These are phyloP conservation scores for Tetraneura akinire DNA, from an alignment of 1,140 invertebrate species.

Conservation along the genomic window DNA sequence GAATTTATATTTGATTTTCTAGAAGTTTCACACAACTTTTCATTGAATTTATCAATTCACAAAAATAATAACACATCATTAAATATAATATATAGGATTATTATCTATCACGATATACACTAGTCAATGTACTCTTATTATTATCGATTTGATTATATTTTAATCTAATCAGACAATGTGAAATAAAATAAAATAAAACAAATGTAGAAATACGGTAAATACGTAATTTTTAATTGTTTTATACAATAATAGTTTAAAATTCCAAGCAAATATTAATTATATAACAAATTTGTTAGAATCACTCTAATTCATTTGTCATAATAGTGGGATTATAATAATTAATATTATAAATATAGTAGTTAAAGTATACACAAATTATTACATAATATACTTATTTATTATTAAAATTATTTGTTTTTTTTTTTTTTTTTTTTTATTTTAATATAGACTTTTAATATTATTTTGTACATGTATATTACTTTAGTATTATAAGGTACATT, in stretches of 20 bases:
- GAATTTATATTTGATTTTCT: too few relatives aligned
- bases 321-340: conserved; percentile 33
- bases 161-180: too few relatives aligned
- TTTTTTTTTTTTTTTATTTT: background rate
- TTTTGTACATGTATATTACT: conserved; percentile 30
- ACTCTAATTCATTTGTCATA: conserved; percentile 33
- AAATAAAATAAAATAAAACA: background rate
- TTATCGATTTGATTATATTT: too few relatives aligned
- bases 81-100: too few relatives aligned
- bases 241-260: conserved; percentile 39
- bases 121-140: too few relatives aligned
- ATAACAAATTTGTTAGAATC: conserved; percentile 38
- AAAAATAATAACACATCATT: too few relatives aligned
- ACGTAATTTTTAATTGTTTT: conserved; percentile 35
- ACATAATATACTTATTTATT: background rate
- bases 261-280: conserved; percentile 14
- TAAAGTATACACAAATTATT: conserved; percentile 26
- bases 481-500: background rate
- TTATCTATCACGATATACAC: too few relatives aligned
- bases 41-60: too few relatives aligned
- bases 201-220: background rate
- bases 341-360: conserved; percentile 32
- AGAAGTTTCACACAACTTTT: too few relatives aligned
- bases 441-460: conserved; percentile 15
- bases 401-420: too few relatives aligned